Conservation (phyloP, 2,113 vertebrate species). For the Azemiops feae region DNA sequence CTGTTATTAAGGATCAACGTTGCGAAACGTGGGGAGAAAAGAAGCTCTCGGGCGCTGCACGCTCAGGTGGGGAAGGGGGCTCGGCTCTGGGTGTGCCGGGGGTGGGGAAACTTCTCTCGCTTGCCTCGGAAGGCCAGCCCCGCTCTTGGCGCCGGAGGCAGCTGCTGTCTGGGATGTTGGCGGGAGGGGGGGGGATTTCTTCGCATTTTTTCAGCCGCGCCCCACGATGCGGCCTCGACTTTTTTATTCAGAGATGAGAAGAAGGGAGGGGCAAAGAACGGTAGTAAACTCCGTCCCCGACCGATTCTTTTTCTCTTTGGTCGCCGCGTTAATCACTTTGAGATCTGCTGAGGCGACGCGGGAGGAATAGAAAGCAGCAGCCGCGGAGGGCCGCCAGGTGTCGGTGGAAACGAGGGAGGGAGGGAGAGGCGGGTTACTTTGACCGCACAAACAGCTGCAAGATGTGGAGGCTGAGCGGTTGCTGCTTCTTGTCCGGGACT, state of each 20-base stretch:
- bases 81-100: not conserved
- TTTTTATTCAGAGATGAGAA: not conserved
- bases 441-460: not conserved
- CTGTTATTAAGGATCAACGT: not conserved
- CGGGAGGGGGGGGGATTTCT: not conserved
- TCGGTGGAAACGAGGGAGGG: no score
- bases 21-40: not conserved
- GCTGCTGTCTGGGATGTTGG: not conserved
- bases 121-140: not conserved
- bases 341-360: not conserved
- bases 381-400: not conserved
- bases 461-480: not conserved
- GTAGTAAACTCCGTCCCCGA: not conserved
- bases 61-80: not conserved
- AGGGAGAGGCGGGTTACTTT: not conserved
- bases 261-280: not conserved
- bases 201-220: not conserved
- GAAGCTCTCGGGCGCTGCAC: not conserved
- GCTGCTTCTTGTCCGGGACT: not conserved
- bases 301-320: not conserved
- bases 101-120: not conserved
- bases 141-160: not conserved
- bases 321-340: not conserved
- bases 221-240: fast-evolving
- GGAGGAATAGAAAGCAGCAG: not conserved